These are phyloP conservation scores for Lemur catta DNA, from an alignment of 2,797 vertebrate genomes.

Conservation along the genomic window DNA sequence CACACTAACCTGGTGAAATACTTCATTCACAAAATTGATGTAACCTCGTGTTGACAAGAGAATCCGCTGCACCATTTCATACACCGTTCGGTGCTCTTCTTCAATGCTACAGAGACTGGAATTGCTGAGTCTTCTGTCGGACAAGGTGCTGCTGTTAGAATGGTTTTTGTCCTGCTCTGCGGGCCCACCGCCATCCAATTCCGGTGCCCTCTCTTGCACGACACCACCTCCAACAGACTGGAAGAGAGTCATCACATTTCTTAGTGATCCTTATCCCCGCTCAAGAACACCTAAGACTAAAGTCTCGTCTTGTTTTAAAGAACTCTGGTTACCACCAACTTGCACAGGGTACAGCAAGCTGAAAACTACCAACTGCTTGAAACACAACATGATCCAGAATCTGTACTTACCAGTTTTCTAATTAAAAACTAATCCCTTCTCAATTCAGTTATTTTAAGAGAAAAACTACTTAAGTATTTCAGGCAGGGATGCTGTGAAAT, in stretches of 20 bases:
- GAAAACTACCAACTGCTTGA: not conserved
- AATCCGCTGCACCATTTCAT: constrained; percentile 96
- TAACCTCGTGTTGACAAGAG: constrained; percentile 96
- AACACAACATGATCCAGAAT: not conserved
- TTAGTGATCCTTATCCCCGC: not conserved
- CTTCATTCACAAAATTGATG: constrained; percentile 98
- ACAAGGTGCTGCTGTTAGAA: constrained; percentile 94
- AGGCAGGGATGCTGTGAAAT: constrained; percentile 22
- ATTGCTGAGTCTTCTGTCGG: constrained; percentile 92
- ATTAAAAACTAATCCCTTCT: not conserved
- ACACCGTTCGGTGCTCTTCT: constrained; percentile 92
- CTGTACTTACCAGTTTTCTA: not conserved
- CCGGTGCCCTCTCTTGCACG: constrained; percentile 88
- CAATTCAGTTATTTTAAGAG: constrained; percentile 12
- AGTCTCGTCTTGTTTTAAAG: not conserved
- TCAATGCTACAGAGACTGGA: constrained; percentile 96
- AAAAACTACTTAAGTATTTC: constrained; percentile 31
- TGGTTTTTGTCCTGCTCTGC: constrained; percentile 91
- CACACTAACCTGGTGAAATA: constrained; percentile 94
- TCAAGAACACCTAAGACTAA: not conserved
- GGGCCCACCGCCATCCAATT: constrained; percentile 83
- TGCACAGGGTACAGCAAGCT: not conserved
- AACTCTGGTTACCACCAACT: not conserved
- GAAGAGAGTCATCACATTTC: not conserved
- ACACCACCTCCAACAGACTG: constrained; percentile 88